Evolutionary conservation across 2,888 invertebrate genomes (phyloP), one percentile per base, ranked within the genome.

Genomic region (Drosophila limbata): DNA sequence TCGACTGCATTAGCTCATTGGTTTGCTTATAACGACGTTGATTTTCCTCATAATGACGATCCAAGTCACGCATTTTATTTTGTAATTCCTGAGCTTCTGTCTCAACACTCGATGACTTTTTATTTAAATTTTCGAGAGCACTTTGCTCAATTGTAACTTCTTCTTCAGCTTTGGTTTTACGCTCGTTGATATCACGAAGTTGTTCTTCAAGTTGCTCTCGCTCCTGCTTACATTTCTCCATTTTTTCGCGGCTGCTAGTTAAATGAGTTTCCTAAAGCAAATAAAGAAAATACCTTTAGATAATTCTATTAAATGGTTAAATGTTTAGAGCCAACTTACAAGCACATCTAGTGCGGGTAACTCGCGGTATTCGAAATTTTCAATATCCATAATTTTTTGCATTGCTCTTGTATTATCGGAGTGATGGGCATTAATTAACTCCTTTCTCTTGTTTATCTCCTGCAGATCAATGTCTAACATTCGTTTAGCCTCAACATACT

Each of bases 81-180:
- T 79, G 65, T 1, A 86, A 42, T 56, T 90, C 73, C 31, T 84
- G 74, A 0, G 72, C 55, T 17, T 81, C 69, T 0, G 45, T 56
- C 3, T 81, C 78, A 2, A 82, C 76, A 53, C 85, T 91, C 63
- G 66, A 91, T 91, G 91, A 93, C 55, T 91, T 92, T 80, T 90
- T 91, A 61, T 91, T 93, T 80, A 91, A 91, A 53, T 90, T 92
- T 77, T 92, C 90, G 59, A 90, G 90, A 44, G 91, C 90, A 76
- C 47, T 33, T 71, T 62, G 13, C 57, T 84, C 66, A 61, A 39
- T 50, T 8, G 75, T 53, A 15, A 66, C 69, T 57, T 79, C 77
- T 5, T 47, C 31, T 15, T 73, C 61, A 6, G 73, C 75, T 28
- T 77, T 65, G 28, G 52, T 69, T 48, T 73, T 78, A 0, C 13